Evolutionary conservation across 2,888 invertebrate genomes (phyloP), one percentile per base, ranked within the genome.

Genomic region (Sminthurides aquaticus): DNA sequence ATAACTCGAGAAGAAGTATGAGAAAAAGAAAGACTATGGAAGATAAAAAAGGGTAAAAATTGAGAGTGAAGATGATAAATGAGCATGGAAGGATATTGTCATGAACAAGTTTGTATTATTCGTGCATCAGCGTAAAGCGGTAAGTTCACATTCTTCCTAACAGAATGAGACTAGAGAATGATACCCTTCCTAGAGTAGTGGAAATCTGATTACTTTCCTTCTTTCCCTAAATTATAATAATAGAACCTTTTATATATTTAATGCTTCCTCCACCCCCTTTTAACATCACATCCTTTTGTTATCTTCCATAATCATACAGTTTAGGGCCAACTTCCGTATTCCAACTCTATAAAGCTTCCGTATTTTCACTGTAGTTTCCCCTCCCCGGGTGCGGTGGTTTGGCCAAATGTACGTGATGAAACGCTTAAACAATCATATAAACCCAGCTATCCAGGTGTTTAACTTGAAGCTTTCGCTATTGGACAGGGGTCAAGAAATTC

Each of bases 61-160:
- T 20, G 52, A 20, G 52, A 52, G 52, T 52, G 52, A 52, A 52
- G 52, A 52, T 52, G 52, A 52, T 52, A 52, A 52, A 52, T 52
- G 52, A 52, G 52, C 20, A 5, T 52, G 52, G 52, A 52, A 52
- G 52, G 52, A 52, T 18, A 52, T 52, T 52, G 18, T 52, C 52
- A 15, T 52, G 52, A 52, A 52, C 52, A 52, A 52, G 52, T 52
- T 52, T 52, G 52, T 52, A 52, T 52, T 20, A 52, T 20, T 15
- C 52, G 5, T 18, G 52, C 52, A 52, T 52, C 52, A 52, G 52
- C 20, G 20, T 52, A 52, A 34, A 34, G 52, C 20, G 20, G 5
- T 15, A 34, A 34, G 43, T 34, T 34, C 43, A 34, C 43, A 34
- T 34, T 5, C 43, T 34, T 34, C 43, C 5, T 34, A 5, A 15